A percentile compares a stretch with the other conserved stretches of the same genome.
These are phyloP conservation scores for Thymelicus acteon DNA, from an alignment of 2,888 invertebrate genomes.

Conservation along the genomic window DNA sequence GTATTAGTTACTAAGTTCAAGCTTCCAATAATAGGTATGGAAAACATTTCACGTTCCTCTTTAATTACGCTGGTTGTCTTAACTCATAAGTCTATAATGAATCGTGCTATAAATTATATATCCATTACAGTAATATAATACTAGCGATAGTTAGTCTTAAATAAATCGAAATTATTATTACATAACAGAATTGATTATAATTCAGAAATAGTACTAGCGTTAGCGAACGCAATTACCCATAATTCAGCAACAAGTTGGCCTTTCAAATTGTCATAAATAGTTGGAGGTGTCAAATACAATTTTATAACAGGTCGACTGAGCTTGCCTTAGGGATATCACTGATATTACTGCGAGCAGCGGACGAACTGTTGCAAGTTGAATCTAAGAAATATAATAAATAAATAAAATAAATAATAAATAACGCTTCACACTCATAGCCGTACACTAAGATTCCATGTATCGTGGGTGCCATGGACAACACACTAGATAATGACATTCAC, in stretches of 20 bases:
- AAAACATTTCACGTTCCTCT: slow-evolving; percentile 10
- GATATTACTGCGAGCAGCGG: slow-evolving; percentile 28
- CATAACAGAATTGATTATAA: slow-evolving; percentile 51
- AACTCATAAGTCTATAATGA: slow-evolving; percentile 34
- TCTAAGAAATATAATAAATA: neutral
- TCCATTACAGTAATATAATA: slow-evolving; percentile 49
- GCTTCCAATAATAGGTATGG: neutral
- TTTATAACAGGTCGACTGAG: slow-evolving; percentile 52
- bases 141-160: slow-evolving; percentile 40
- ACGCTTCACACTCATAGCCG: no score
- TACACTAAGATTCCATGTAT: no score
- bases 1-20: neutral
- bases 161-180: slow-evolving; percentile 46
- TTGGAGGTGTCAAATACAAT: slow-evolving; percentile 57
- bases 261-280: slow-evolving; percentile 60
- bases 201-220: slow-evolving; percentile 49
- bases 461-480: no score
- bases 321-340: slow-evolving; percentile 42
- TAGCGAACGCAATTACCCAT: slow-evolving; percentile 55
- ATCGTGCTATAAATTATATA: slow-evolving; percentile 39
- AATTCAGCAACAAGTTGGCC: slow-evolving; percentile 56
- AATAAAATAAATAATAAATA: no score
- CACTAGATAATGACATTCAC: no score
- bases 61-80: slow-evolving; percentile 12
- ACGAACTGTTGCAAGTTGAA: neutral